Evolutionary conservation across 2,888 invertebrate species (phyloP), one percentile per base, ranked within the genome.

Genomic region (Andrena camellia): DNA sequence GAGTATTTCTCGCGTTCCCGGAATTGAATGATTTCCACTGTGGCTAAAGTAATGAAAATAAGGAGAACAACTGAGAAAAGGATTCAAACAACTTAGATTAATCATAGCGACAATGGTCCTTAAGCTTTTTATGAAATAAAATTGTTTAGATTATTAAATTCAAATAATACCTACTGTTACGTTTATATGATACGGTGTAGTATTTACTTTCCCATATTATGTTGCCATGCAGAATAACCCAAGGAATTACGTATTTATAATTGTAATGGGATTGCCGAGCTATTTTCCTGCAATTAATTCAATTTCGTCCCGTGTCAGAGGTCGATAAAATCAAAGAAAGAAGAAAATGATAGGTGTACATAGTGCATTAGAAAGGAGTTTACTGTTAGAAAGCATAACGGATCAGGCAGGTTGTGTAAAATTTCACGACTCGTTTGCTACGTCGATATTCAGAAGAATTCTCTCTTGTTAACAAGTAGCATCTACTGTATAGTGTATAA

Each of bases 361-460:
- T 62, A 50, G 29, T 20, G 64, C 54, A 63, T 67, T 78, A 52
- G 69, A 70, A 76, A 70, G 69, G 64, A 85, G 78, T 82, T 73
- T 76, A 67, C 76, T 70, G 70, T 85, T 85, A 79, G 83, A 82
- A 82, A 76, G 82, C 78, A 78, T 82, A 82, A 76, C 72, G 71
- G 52, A 52, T 42, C 60, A 2, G 29, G 10, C 13, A 48, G 77
- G 26, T 31, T 54, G 66, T 69, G 54, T 17, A 54, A 66, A 77
- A 67, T 77, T 66, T 77, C 67, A 66, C 66, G 80, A 80, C 62
- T 71, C 71, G 69, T 67, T 57, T 67, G 67, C 33, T 54, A 26
- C 31, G 60, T 70, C 66, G 74, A 63, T 57, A 35, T 70, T 29
- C 59, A 62, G 60, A 74, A 63, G 63, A 57, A 75, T 74, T 62